Evolutionary conservation across 37 sponge, comb jelly and placozoan species (phyloP).

Genomic region (Halichondria panicea): DNA sequence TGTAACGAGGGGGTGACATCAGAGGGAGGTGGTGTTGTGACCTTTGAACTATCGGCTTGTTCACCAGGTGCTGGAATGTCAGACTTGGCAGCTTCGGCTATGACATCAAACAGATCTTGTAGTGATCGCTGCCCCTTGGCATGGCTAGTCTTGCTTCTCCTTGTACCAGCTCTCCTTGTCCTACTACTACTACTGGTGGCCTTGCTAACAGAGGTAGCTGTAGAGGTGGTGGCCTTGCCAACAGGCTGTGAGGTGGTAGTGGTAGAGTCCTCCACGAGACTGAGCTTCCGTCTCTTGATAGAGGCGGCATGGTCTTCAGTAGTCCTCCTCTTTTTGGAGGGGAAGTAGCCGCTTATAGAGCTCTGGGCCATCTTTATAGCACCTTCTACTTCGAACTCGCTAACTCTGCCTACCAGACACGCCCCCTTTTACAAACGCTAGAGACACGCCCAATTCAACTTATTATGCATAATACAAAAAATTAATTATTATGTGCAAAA

Average conservation of each 20-base stretch:
- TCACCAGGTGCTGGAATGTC: neutral
- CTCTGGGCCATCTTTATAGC: conserved; percentile 24
- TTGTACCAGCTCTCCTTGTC: no score
- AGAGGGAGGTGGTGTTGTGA: neutral
- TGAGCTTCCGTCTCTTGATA: conserved; percentile 6
- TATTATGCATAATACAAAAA: no score
- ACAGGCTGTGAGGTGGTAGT: neutral
- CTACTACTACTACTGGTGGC: neutral
- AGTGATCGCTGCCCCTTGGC: neutral
- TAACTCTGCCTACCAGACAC: no score
- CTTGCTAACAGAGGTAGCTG: neutral
- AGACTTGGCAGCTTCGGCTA: no score
- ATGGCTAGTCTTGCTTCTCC: neutral
- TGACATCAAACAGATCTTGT: neutral
- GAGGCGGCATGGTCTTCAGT: neutral
- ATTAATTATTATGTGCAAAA: no score
- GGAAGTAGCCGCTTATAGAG: conserved; percentile 24
- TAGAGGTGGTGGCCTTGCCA: neutral
- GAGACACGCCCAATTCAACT: no score
- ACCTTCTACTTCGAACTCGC: no score
- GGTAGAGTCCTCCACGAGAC: neutral
- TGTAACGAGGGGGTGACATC: neutral
- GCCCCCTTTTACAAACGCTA: no score
- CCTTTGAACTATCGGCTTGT: neutral
- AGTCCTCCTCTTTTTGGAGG: conserved; percentile 21